Base-by-base conservation (phyloP, 2,113 vertebrate species). In the Sinocyclocheilus grahami region DNA sequence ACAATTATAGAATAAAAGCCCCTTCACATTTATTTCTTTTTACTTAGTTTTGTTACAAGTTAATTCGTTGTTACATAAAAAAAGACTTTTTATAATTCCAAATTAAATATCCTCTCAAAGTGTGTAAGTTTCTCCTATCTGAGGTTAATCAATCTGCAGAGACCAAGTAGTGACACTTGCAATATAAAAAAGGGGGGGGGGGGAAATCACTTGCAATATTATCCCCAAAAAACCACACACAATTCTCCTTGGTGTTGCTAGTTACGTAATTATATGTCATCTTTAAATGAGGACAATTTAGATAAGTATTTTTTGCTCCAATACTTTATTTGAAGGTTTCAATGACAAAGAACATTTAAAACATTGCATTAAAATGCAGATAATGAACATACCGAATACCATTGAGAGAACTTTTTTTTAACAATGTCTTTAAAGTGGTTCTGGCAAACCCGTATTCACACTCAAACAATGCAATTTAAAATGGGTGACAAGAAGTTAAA, bases 401-500 rank as follows among this genome's bases (percentile, higher is more conserved):
- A 30, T 1, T n/a, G 20, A 74, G 7, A 71, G 9, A 82, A 67
- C 63, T 67, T 53, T 33, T 33, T 55, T 53, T n/a, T 9, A 8
- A 46, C 33, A 80, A 48, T 24, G 4, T 27, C 12, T 67, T 82
- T 46, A 30, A 82, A 53, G 62, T 69, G 80, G 10, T 82, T 51
- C 4, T 33, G 24, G 22, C 12, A 75, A 78, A 62, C 55, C 60
- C 22, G 77, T 46, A 20, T 71, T 71, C 12, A 30, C 42, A 30
- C 33, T 71, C 12, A 20, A 82, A 82, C 63, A 69, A 55, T 33
- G 48, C 46, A 11, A 24, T 39, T 83, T 74, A 60, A 84, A 84
- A 84, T 58, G 13, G 3, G 81, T 83, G 81, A 83, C n/a, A 48
- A 81, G 69, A 27, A 33, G 27, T 84, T 81, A 86, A 86, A 89